These are phyloP conservation scores for Nemotelus pantherinus DNA, from an alignment of 2,888 invertebrate genomes.

Conservation along the genomic window DNA sequence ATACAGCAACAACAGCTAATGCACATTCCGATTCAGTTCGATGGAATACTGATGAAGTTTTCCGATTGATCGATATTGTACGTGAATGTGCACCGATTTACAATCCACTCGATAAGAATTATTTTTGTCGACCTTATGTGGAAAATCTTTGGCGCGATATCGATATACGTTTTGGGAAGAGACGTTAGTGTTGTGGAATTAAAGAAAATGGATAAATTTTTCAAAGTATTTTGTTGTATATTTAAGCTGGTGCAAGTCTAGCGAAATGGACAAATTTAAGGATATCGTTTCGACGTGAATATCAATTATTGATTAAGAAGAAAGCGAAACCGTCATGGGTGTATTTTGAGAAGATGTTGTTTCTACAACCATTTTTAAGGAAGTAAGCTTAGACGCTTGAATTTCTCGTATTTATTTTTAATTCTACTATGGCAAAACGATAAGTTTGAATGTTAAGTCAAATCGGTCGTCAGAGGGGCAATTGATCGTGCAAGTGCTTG, in stretches of 20 bases:
- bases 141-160: constrained; percentile 64
- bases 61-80: constrained; percentile 60
- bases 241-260: constrained; percentile 59
- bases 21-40: neutral
- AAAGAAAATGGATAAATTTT: neutral
- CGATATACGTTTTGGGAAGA: constrained; percentile 60
- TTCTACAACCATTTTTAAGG: constrained; percentile 61
- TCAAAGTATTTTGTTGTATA: neutral
- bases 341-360: constrained; percentile 63
- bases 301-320: constrained; percentile 60
- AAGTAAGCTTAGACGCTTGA: constrained; percentile 54
- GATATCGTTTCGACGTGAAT: constrained; percentile 62
- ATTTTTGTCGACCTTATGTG: constrained; percentile 63
- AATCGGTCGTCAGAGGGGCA: too few relatives aligned
- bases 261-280: constrained; percentile 63
- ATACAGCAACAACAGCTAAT: neutral
- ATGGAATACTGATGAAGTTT: constrained; percentile 44
- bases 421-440: neutral
- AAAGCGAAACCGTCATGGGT: constrained; percentile 62
- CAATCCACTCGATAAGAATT: constrained; percentile 62
- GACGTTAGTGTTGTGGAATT: constrained; percentile 54
- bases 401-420: too few relatives aligned
- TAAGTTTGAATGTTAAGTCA: neutral
- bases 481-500: too few relatives aligned
- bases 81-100: constrained; percentile 62